Conservation (phyloP, 2,797 vertebrate genomes). For the Ambastaia sidthimunki region DNA sequence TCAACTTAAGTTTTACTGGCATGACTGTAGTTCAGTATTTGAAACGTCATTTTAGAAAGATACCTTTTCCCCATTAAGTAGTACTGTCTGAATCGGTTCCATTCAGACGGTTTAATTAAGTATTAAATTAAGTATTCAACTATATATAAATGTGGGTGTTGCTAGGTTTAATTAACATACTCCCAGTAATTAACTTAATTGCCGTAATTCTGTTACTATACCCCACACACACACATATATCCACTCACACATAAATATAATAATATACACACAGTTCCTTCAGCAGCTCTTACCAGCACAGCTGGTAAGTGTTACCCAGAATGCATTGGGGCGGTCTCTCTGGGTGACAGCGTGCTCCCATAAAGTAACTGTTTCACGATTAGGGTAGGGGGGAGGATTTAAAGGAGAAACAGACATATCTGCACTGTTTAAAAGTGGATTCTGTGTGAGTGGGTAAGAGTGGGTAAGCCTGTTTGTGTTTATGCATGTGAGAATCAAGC, state of each 20-base stretch:
- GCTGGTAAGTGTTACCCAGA: conserved; percentile 78
- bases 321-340: conserved; percentile 69
- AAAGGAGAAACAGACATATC: conserved; percentile 33
- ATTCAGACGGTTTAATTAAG: no score
- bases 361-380: conserved; percentile 40
- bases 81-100: no score
- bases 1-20: background rate
- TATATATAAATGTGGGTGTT: background rate
- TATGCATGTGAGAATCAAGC: conserved; percentile 13
- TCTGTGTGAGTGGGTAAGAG: background rate
- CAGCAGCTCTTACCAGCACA: conserved; percentile 61
- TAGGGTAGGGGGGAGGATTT: conserved; percentile 34
- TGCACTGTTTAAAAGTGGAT: conserved; percentile 21
- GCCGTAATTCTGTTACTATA: background rate
- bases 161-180: conserved; percentile 11
- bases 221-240: background rate
- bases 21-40: background rate
- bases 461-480: conserved; percentile 31
- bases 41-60: background rate
- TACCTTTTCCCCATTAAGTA: no score
- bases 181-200: background rate
- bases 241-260: conserved; percentile 12
- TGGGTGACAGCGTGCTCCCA: conserved; percentile 60
- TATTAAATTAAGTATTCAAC: no score
- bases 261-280: conserved; percentile 24